These are phyloP conservation scores for Isichthys henryi DNA, from an alignment of 2,113 vertebrate species.

Conservation along the genomic window DNA sequence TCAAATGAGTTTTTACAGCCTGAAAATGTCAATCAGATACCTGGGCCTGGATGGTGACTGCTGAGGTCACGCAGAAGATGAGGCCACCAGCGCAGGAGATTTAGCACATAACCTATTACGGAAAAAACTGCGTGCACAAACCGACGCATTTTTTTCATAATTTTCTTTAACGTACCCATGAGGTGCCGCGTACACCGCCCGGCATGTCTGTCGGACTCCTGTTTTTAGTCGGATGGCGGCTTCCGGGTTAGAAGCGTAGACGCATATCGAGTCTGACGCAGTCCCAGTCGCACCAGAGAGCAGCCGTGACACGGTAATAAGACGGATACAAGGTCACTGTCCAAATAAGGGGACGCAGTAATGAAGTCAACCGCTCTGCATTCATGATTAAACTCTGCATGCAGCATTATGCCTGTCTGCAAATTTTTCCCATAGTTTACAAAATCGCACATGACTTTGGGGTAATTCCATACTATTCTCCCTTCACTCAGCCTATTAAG, in stretches of 20 bases:
- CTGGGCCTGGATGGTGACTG: constrained; percentile 3
- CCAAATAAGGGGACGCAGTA: not conserved
- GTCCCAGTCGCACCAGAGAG: not conserved
- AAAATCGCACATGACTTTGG: constrained; percentile 14
- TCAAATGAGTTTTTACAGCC: constrained; percentile 54
- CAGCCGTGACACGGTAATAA: not conserved
- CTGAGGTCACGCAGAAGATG: constrained; percentile 15
- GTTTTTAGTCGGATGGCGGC: not conserved
- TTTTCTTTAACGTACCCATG: not conserved
- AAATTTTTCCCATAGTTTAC: constrained; percentile 10
- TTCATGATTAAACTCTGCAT: not conserved
- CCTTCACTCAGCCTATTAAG: constrained; percentile 19
- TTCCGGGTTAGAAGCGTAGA: not conserved
- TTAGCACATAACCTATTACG: not conserved
- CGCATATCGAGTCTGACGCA: not conserved
- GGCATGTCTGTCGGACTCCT: not conserved
- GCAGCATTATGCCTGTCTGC: constrained; percentile 7
- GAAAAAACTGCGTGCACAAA: not conserved
- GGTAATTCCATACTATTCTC: constrained; percentile 6
- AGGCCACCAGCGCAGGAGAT: not conserved
- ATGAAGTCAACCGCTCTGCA: not conserved
- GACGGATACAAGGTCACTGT: not conserved
- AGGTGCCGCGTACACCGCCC: not conserved
- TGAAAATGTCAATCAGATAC: constrained; percentile 43
- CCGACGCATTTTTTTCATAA: not conserved